A percentile compares a stretch with the other conserved stretches of the same genome.
Conservation (phyloP, 2,888 invertebrate genomes). For the Incurvaria masculella region DNA sequence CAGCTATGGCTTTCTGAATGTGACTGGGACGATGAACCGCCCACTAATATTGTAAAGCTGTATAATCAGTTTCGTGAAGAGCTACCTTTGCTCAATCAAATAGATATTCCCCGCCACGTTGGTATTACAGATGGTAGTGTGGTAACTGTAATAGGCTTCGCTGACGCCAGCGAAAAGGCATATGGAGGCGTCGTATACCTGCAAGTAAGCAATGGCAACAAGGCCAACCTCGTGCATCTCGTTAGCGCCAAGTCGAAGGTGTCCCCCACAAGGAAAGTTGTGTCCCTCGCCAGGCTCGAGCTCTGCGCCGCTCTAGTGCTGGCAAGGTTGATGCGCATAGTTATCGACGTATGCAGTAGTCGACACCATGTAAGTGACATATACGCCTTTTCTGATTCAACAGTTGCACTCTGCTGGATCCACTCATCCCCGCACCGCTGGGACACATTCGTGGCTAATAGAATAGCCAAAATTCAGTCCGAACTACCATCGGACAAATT, state of each 20-base stretch:
- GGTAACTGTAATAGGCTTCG: neutral
- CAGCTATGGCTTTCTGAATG: conserved; percentile 7
- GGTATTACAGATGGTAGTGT: neutral
- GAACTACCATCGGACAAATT: neutral
- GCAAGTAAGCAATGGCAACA: neutral
- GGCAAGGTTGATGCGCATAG: neutral
- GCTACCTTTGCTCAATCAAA: neutral
- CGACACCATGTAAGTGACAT: neutral
- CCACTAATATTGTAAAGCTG: conserved; percentile 6
- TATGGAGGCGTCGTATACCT: conserved; percentile 10
- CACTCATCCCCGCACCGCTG: conserved; percentile 9
- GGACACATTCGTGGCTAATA: conserved; percentile 11
- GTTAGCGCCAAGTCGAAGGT: conserved; percentile 4
- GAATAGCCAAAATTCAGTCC: conserved; percentile 1
- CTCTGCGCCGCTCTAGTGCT: conserved; percentile 1
- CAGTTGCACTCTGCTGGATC: conserved; percentile 10
- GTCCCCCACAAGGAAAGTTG: neutral
- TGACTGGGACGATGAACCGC: conserved; percentile 13
- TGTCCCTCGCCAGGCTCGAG: conserved; percentile 5
- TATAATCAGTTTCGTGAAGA: conserved; percentile 6
- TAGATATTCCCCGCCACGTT: conserved; percentile 2
- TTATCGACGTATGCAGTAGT: neutral
- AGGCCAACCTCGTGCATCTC: neutral
- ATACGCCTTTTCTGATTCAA: conserved; percentile 4
- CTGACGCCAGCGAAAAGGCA: conserved; percentile 11